Base-by-base conservation (phyloP, 2,113 vertebrate genomes). In the Equus quagga region DNA sequence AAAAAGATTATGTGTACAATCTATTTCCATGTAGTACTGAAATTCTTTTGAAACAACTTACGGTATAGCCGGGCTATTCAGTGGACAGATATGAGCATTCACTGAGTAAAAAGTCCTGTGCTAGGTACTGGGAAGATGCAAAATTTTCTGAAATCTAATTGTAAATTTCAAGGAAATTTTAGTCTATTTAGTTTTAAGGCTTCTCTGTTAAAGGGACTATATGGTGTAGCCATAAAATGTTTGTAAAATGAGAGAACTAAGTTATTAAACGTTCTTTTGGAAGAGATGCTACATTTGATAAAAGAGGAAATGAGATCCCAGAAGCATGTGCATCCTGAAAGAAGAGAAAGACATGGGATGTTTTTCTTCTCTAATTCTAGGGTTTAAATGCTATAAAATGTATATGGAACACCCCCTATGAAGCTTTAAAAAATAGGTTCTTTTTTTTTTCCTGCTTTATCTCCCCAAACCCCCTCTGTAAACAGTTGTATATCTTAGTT, bases 1-100 rank as follows among this genome's bases (percentile, higher is more conserved):
- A 98, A 96, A 97, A 95, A 81, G 87, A 97, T 98, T 97, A 98
- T 97, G 60, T 88, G 70, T 96, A 94, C 70, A 97, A 81, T 92
- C 94, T 82, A 84, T 90, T 95, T 96, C 72, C 41, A 73, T 64
- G 36, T 95, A 96, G 67, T 92, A 80, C 88, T 87, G 49, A 92
- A 97, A 96, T 97, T 94, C 46, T 96, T 96, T 87, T 93, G 87
- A 96, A 95, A 94, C 46, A 95, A 81, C 36, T 67, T 94, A 87
- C n/a, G n/a, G 21, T 87, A 49, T 70, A 83, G 33, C 23, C 69
- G 58, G 56, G 58, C 90, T 92, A 80, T 72, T 97, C 84, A 87
- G 41, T 5, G 88, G 82, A 70, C 12, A 95, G 94, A 94, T 88
- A 92, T 2, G 31, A 97, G 24, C 36, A 81, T 65, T 80, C 17